A percentile compares a stretch with the other conserved stretches of the same genome.
These are phyloP conservation scores for Drosophila paracracens DNA, from an alignment of 2,888 invertebrate species.

Conservation along the genomic window DNA sequence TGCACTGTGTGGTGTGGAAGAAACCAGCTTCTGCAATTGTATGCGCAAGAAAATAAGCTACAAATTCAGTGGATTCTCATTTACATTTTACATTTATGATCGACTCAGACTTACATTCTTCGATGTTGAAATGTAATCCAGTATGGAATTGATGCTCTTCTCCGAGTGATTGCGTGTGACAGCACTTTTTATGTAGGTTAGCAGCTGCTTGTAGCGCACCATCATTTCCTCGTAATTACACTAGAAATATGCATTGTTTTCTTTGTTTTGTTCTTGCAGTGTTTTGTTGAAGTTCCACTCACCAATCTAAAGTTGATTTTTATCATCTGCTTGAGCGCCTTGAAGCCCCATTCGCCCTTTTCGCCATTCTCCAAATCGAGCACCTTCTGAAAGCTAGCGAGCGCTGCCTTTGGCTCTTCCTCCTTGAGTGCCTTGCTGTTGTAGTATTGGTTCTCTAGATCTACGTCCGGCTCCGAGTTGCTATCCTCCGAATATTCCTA, in stretches of 20 bases:
- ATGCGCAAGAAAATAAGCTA: background rate
- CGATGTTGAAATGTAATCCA: constrained; percentile 99
- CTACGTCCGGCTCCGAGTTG: constrained; percentile 99
- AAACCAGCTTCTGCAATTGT: background rate
- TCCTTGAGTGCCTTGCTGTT: constrained; percentile 99
- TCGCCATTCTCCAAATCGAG: constrained; percentile 98
- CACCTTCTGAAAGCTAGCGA: constrained; percentile 97
- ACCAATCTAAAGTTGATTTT: constrained; percentile 99
- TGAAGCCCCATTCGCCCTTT: constrained; percentile 99
- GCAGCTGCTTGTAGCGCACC: constrained; percentile 96
- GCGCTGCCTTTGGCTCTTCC: constrained; percentile 95
- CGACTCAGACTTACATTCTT: constrained; percentile 91
- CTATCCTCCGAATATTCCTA: constrained; percentile 99
- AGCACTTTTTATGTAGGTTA: constrained; percentile 99
- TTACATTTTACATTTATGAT: background rate
- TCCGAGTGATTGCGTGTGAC: constrained; percentile 99
- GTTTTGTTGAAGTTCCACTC: background rate
- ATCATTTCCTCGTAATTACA: constrained; percentile 98
- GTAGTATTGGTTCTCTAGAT: constrained; percentile 99
- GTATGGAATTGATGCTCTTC: constrained; percentile 99
- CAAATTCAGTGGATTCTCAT: background rate
- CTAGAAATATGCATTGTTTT: constrained; percentile 85
- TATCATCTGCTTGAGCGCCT: constrained; percentile 99
- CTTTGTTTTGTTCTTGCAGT: background rate
- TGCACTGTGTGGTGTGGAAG: background rate